phyloP scores from a whole-genome alignment of 2,888 invertebrate genomes.

The Chydorus sphaericus region DNA sequence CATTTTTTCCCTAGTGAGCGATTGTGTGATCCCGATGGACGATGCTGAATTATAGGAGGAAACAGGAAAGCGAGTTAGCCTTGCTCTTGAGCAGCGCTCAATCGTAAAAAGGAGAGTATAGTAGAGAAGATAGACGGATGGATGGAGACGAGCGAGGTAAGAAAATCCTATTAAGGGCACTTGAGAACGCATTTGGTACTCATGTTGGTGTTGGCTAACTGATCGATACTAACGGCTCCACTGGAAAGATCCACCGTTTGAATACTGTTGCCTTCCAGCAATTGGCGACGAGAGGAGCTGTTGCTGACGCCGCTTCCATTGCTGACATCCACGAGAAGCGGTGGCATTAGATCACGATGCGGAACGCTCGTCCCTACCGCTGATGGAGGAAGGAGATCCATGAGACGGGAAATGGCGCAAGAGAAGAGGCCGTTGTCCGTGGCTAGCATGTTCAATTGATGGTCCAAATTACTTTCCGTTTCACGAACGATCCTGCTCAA shows the following conservation, averaged over 20 bases:
- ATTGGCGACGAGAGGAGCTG: neutral
- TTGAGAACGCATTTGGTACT: neutral
- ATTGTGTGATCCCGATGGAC: no score
- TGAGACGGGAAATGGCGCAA: conserved; percentile 2
- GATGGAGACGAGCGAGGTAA: neutral
- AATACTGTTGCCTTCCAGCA: conserved; percentile 1
- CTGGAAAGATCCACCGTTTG: conserved; percentile 3
- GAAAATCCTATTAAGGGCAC: neutral
- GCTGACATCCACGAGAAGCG: neutral
- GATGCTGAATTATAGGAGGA: no score
- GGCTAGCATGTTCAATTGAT: conserved; percentile 9
- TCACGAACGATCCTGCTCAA: conserved; percentile 10
- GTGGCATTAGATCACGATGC: neutral
- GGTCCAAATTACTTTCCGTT: conserved; percentile 8
- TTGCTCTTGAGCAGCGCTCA: no score
- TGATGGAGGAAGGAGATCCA: neutral
- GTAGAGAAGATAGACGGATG: neutral
- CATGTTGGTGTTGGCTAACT: neutral
- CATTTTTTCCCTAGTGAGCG: no score
- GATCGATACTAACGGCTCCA: neutral
- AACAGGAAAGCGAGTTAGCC: neutral
- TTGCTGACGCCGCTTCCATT: neutral
- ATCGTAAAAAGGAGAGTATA: no score
- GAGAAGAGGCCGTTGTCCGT: conserved; percentile 12
- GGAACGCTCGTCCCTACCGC: neutral